phyloP scores from a whole-genome alignment of 2,888 invertebrate genomes.

The Drosophila subsilvestris region DNA sequence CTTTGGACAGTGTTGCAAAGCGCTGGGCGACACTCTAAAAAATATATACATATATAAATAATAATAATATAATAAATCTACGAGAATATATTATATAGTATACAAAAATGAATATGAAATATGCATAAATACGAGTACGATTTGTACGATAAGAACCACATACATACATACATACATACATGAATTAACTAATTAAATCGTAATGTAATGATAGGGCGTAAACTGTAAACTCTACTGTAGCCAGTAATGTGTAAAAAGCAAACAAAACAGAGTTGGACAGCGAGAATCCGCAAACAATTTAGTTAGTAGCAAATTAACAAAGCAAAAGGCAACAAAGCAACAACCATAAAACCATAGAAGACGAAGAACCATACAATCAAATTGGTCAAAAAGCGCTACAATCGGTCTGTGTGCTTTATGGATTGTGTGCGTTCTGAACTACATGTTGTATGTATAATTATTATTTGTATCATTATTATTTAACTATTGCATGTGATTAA shows the following conservation, averaged over 20 bases:
- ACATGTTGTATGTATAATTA: slow-evolving; percentile 63
- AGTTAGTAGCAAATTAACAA: slow-evolving; percentile 81
- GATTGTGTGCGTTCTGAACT: slow-evolving; percentile 52
- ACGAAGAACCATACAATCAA: slow-evolving; percentile 47
- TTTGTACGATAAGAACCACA: slow-evolving; percentile 27
- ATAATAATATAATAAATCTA: slow-evolving; percentile 30
- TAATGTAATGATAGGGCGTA: slow-evolving; percentile 62
- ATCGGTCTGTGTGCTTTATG: background rate
- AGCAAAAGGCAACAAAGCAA: slow-evolving; percentile 37
- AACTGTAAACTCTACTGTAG: slow-evolving; percentile 73
- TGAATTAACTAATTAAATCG: slow-evolving; percentile 51
- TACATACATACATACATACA: slow-evolving; percentile 40
- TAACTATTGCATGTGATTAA: slow-evolving; percentile 83
- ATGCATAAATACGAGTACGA: slow-evolving; percentile 42
- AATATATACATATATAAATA: slow-evolving; percentile 9
- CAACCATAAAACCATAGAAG: slow-evolving; percentile 6
- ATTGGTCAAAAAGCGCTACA: slow-evolving; percentile 49
- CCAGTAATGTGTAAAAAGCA: slow-evolving; percentile 73
- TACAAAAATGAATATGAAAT: slow-evolving; percentile 20
- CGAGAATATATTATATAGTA: slow-evolving; percentile 21
- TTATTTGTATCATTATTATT: slow-evolving; percentile 74
- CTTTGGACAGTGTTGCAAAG: slow-evolving; percentile 54
- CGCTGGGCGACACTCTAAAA: slow-evolving; percentile 63
- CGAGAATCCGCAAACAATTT: slow-evolving; percentile 64
- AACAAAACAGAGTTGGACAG: slow-evolving; percentile 56